Evolutionary conservation across 1,140 invertebrate genomes (phyloP).

Genomic region (Formica selysi): DNA sequence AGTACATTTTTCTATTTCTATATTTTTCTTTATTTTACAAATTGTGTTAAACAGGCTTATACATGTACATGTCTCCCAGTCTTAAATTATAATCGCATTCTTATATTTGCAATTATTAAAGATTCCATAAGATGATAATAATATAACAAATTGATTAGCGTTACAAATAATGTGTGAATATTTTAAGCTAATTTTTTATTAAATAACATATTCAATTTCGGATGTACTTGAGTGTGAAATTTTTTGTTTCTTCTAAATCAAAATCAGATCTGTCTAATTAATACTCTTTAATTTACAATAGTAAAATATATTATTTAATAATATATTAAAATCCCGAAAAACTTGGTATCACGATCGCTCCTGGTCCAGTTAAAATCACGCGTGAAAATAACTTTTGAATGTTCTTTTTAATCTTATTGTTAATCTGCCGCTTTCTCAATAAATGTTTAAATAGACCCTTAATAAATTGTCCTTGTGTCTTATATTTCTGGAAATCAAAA

Average conservation of each 20-base stretch:
- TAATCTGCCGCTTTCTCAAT: constrained; percentile 5
- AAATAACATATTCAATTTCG: background rate
- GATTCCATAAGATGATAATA: background rate
- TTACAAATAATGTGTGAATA: constrained; percentile 25
- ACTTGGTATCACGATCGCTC: constrained; percentile 21
- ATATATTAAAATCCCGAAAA: constrained; percentile 12
- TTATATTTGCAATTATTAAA: constrained; percentile 14
- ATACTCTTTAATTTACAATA: background rate
- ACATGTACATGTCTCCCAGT: background rate
- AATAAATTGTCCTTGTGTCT: constrained; percentile 64
- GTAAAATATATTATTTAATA: constrained; percentile 13
- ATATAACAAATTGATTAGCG: constrained; percentile 2
- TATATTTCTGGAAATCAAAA: constrained; percentile 65
- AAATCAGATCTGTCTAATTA: background rate
- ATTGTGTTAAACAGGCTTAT: constrained; percentile 1
- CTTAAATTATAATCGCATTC: constrained; percentile 23
- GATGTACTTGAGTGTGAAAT: background rate
- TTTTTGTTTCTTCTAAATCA: background rate
- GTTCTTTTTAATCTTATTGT: background rate
- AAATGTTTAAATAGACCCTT: constrained; percentile 42
- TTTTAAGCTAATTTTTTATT: background rate
- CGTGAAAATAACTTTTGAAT: constrained; percentile 49
- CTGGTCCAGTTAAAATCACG: constrained; percentile 54
- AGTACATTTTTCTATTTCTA: background rate
- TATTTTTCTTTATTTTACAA: constrained; percentile 7